phyloP scores from a whole-genome alignment of 1,140 invertebrate species.

The Drosophila trapezifrons region DNA sequence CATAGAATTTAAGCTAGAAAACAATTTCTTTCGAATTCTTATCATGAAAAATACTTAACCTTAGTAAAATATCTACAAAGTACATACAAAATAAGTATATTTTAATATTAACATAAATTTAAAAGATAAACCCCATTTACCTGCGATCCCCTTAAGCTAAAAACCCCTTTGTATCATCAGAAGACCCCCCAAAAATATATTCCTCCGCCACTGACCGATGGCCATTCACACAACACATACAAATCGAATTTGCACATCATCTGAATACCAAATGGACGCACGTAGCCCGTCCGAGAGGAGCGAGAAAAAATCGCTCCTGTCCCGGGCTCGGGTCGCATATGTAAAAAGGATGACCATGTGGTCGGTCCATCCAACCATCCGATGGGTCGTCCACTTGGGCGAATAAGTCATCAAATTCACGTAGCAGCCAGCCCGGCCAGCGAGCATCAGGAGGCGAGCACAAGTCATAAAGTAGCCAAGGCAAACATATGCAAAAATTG shows the following conservation, averaged over 20 bases:
- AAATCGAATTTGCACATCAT: conserved; percentile 84
- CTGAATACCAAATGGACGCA: conserved; percentile 83
- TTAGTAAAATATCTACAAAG: not conserved
- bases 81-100: not conserved
- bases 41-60: not conserved
- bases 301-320: conserved; percentile 44
- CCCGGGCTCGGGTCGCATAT: conserved; percentile 46
- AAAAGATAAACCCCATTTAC: not conserved
- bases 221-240: conserved; percentile 70
- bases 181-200: no score
- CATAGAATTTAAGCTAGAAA: rapidly evolving
- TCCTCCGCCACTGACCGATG: conserved; percentile 19
- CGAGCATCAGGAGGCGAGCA: conserved; percentile 33
- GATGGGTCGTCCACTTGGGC: conserved; percentile 58
- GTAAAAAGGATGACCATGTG: conserved; percentile 68
- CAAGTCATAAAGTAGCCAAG: conserved; percentile 60
- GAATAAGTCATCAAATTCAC: conserved; percentile 83
- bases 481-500: conserved; percentile 80
- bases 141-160: not conserved
- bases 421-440: conserved; percentile 48
- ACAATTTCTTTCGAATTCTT: not conserved
- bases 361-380: conserved; percentile 20
- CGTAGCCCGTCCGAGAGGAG: conserved; percentile 57
- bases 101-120: not conserved
- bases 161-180: not conserved